Evolutionary conservation across 2,888 invertebrate species (phyloP).

Genomic region (Onthophagus sagittarius): DNA sequence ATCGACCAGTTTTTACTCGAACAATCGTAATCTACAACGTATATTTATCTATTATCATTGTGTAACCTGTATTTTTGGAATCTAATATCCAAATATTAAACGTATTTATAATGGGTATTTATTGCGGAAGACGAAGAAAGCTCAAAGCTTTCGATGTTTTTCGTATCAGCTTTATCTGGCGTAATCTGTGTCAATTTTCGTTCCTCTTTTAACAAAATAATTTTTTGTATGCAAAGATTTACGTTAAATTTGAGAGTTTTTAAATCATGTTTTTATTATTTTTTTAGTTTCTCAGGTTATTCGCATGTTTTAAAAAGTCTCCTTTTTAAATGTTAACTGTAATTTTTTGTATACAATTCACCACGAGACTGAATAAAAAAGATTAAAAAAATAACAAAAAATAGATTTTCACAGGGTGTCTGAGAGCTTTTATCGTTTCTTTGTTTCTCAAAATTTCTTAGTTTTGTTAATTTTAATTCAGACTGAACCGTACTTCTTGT

Average conservation of each 20-base stretch:
- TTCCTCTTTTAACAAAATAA: slow-evolving; percentile 20
- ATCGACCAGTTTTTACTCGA: background rate
- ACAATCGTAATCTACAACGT: background rate
- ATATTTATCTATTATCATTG: background rate
- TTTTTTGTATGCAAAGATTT: slow-evolving; percentile 22
- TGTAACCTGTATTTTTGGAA: slow-evolving; percentile 9
- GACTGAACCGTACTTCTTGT: slow-evolving; percentile 6
- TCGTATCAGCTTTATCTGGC: background rate
- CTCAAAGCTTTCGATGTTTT: background rate
- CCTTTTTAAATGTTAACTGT: slow-evolving; percentile 9
- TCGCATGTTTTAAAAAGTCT: background rate
- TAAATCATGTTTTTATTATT: background rate
- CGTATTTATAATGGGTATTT: background rate
- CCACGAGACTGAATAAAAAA: slow-evolving; percentile 19
- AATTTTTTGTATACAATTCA: slow-evolving; percentile 11
- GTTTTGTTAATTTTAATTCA: slow-evolving; percentile 2
- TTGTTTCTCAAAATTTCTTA: background rate
- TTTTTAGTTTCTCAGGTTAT: slow-evolving; percentile 4
- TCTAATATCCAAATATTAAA: background rate
- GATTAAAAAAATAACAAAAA: background rate
- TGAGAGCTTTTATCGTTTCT: background rate
- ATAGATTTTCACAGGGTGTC: slow-evolving; percentile 14
- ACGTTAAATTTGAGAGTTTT: slow-evolving; percentile 6
- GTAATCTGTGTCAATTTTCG: background rate
- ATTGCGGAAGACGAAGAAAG: background rate